Base-by-base conservation (phyloP, 1,140 invertebrate species). In the Acromyrmex echinatior region DNA sequence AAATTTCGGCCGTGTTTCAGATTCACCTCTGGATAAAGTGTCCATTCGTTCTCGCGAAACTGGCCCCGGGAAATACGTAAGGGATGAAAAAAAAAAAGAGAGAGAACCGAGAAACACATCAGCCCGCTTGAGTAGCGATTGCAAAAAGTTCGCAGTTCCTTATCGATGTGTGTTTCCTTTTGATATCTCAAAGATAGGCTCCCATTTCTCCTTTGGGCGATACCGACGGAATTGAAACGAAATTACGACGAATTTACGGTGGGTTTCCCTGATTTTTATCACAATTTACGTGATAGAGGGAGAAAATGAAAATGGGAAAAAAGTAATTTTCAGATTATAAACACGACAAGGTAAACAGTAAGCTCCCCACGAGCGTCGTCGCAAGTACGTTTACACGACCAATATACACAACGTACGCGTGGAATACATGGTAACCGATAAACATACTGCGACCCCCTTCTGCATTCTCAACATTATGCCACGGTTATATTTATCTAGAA, bases 31-130 rank as follows among this genome's bases (percentile, higher is more conserved):
- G 90, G 92, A 92, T 92, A 92, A 91, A 91, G 82, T 92, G 84
- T 91, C 91, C 92, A 92, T 92, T 92, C 90, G 89, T 92, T 90
- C 82, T 92, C 87, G 60, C 86, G 65, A 82, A 87, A 86, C 88
- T 77, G 65, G 87, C 87, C 78, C 35, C 78, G 71, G 86, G 81
- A 91, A 90, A 86, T 91, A 89, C 86, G 81, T 81, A 84, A 62
- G 63, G 53, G 77, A 81, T 65, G 73, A 53, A 63, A 58, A 31
- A n/a, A 31, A 35, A 35, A 6, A 7, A 35, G 21, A 25, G 45
- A 16, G 65, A 78, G 63, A 49, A 31, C 28, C 39, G 56, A 78
- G 53, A 91, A 81, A 74, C 80, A 79, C 70, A 66, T 85, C 70
- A 66, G 80, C 60, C 87, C 80, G 74, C 58, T 62, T 84, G 77